Evolutionary conservation across 1,140 invertebrate species (phyloP).

Genomic region (Mizuhopecten yessoensis): DNA sequence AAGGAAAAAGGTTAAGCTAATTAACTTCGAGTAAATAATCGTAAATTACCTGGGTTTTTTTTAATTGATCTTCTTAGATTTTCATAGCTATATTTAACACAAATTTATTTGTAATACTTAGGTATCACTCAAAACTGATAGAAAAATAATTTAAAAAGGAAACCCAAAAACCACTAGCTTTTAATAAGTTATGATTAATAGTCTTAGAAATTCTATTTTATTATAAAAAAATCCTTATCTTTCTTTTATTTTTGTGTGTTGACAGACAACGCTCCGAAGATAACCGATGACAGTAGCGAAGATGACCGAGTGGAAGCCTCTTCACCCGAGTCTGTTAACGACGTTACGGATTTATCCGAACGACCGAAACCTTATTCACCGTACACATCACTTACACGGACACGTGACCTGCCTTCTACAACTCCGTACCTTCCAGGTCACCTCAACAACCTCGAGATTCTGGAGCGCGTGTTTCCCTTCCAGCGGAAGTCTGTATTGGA

Average conservation of each 20-base stretch:
- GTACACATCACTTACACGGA: not conserved
- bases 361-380: not conserved
- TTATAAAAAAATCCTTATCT: too few relatives aligned
- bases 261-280: conserved; percentile 8
- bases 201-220: too few relatives aligned
- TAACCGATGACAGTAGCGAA: not conserved
- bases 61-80: too few relatives aligned
- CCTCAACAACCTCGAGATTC: conserved; percentile 91
- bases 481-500: conserved; percentile 93
- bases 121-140: too few relatives aligned
- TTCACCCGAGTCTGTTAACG: not conserved
- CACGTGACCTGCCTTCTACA: conserved; percentile 55
- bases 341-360: not conserved
- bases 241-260: not conserved
- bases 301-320: conserved; percentile 16
- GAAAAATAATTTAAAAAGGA: too few relatives aligned
- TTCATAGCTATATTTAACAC: too few relatives aligned
- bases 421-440: conserved; percentile 81
- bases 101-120: too few relatives aligned
- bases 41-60: too few relatives aligned
- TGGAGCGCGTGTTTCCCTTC: conserved; percentile 93
- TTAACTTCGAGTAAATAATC: too few relatives aligned
- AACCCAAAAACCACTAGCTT: too few relatives aligned
- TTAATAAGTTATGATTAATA: too few relatives aligned
- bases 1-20: too few relatives aligned